Percentiles rank a stretch among this genome's conserved stretches.
Conservation (phyloP, 2,113 vertebrate species). For the Sinocyclocheilus grahami region DNA sequence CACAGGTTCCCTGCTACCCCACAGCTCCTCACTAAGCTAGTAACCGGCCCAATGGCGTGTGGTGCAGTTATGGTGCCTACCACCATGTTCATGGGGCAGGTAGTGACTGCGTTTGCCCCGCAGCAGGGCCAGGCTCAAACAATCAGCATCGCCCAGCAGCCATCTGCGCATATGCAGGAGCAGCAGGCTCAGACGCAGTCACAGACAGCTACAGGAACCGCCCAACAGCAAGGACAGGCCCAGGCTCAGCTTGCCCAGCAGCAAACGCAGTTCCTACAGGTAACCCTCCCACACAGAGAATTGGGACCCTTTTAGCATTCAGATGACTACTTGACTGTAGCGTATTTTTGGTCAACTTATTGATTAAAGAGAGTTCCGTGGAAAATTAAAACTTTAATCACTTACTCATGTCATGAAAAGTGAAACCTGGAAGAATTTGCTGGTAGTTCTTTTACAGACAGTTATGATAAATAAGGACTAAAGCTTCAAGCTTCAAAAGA, state of each 20-base stretch:
- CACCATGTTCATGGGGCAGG: slow-evolving; percentile 97
- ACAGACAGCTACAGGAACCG: slow-evolving; percentile 69
- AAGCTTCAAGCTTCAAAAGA: too few species aligned
- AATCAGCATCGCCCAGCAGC: slow-evolving; percentile 80
- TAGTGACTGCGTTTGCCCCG: slow-evolving; percentile 90
- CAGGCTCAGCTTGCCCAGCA: slow-evolving; percentile 80
- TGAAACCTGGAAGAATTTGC: not conserved
- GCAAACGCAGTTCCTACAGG: slow-evolving; percentile 90
- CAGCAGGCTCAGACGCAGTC: slow-evolving; percentile 66
- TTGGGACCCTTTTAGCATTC: not conserved
- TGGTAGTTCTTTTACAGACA: not conserved
- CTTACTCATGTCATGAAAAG: not conserved
- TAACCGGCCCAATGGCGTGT: slow-evolving; percentile 89
- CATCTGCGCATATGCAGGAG: slow-evolving; percentile 64
- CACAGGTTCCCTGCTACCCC: slow-evolving; percentile 90
- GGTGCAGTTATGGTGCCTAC: slow-evolving; percentile 95
- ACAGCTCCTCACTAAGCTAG: slow-evolving; percentile 93
- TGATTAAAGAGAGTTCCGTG: not conserved
- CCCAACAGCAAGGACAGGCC: slow-evolving; percentile 72
- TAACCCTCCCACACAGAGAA: slow-evolving; percentile 75
- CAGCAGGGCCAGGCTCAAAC: slow-evolving; percentile 88
- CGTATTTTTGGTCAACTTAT: not conserved
- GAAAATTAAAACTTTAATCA: not conserved
- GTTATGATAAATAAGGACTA: not conserved
- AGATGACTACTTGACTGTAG: not conserved